These are phyloP conservation scores for Mesitornis unicolor DNA, from an alignment of 2,113 vertebrate species.

Conservation along the genomic window DNA sequence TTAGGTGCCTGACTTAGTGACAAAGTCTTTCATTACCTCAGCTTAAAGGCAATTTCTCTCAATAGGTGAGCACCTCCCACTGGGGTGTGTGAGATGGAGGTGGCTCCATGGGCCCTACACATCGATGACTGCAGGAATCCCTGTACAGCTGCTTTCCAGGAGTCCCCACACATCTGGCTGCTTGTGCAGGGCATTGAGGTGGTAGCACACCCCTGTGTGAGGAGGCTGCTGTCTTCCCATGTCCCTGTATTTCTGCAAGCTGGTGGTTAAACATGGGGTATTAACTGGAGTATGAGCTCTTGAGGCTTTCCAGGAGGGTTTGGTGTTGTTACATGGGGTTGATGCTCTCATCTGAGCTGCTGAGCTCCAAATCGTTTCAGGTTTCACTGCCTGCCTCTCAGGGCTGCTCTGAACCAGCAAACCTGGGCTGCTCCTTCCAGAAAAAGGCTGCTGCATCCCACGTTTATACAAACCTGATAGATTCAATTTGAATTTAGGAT, in stretches of 20 bases:
- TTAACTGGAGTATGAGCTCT: background rate
- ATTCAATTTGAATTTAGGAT: background rate
- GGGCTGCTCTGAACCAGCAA: background rate
- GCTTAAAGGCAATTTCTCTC: background rate
- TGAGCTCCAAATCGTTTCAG: background rate
- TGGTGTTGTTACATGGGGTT: background rate
- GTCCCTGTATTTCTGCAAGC: background rate
- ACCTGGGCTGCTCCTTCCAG: background rate
- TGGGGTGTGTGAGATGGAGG: background rate
- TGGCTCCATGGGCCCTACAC: accelerated
- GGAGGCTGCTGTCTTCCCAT: accelerated
- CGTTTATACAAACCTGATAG: background rate
- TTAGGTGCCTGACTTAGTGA: background rate
- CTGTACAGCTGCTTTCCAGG: background rate
- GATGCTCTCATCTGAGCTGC: background rate
- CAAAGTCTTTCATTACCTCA: background rate
- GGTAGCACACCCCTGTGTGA: background rate
- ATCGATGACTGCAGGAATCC: background rate
- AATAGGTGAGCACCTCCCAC: accelerated
- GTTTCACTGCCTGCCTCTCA: background rate
- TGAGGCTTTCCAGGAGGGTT: background rate
- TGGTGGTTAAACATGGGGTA: accelerated
- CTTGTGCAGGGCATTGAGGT: background rate
- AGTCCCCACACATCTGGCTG: accelerated
- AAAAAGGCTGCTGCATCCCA: background rate